Base-by-base conservation (phyloP, 2,113 vertebrate genomes). In the Tympanuchus pallidicinctus region DNA sequence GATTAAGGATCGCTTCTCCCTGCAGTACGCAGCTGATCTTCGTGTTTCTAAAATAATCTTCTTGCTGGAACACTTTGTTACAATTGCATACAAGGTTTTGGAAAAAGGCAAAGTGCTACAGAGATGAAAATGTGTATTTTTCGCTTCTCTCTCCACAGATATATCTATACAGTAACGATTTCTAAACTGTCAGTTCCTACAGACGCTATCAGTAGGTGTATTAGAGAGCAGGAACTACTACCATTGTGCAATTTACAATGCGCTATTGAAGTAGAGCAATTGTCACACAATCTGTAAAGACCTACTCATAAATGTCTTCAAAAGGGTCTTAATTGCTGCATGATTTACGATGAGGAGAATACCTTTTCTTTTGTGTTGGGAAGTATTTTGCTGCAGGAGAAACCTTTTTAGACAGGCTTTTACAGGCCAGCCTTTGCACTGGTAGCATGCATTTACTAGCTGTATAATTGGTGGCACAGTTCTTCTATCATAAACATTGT, bases 401-500 rank as follows among this genome's bases (percentile, higher is more conserved):
- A 94, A 94, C 85, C 95, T 94, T 96, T 95, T 93, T 82, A 90
- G 90, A 94, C 84, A 56, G 74, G 83, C 89, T 97, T 97, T 97
- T 95, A 96, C 82, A 82, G 96, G 94, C 90, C 95, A 96, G 77
- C 85, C 95, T 97, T 96, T 92, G 89, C 95, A 3, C 87, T 95
- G 96, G 95, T 95, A 96, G 94, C 95, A 93, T 91, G 93, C 97
- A 92, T 96, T 98, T 97, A 97, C 98, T 97, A 96, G 97, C 97
- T 97, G 91, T 96, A 97, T 98, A 98, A 98, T 99, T 98, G 98
- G 98, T 98, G 98, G 97, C 98, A 98, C 97, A 97, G 96, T 98
- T 86, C 97, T 95, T 97, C 96, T 95, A 98, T 98, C 98, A 98
- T 98, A 98, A 98, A 98, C 97, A 98, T 98, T 98, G 98, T 98